A percentile compares a stretch with the other conserved stretches of the same genome.
These are phyloP conservation scores for Acleris holmiana DNA, from an alignment of 2,888 invertebrate genomes.

Conservation along the genomic window DNA sequence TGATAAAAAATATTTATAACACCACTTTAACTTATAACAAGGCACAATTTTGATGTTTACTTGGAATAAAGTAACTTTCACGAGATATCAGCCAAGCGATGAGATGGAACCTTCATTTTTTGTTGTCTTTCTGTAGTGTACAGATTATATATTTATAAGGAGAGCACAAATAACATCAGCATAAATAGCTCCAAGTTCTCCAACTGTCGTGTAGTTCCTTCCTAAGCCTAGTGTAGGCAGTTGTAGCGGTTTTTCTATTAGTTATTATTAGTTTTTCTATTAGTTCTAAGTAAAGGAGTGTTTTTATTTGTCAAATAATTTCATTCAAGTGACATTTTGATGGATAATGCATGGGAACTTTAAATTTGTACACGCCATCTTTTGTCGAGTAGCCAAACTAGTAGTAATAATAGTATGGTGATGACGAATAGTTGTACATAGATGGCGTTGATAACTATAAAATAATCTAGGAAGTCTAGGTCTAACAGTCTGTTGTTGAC, in stretches of 20 bases:
- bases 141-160: too few species aligned
- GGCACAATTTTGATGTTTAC: neutral
- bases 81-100: neutral
- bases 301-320: neutral
- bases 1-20: constrained; percentile 2
- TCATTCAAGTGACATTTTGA: neutral
- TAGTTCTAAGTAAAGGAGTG: neutral
- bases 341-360: constrained; percentile 15
- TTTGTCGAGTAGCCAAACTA: constrained; percentile 7
- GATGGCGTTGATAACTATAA: constrained; percentile 4
- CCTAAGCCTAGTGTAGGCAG: too few species aligned
- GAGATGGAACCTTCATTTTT: neutral
- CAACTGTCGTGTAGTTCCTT: too few species aligned
- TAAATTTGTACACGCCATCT: constrained; percentile 15
- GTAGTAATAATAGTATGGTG: neutral
- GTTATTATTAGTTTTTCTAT: neutral
- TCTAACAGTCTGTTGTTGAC: too few species aligned
- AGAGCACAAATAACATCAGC: too few species aligned
- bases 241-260: constrained; percentile 1
- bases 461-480: too few species aligned
- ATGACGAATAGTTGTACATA: neutral
- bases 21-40: constrained; percentile 23
- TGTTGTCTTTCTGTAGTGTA: constrained; percentile 5
- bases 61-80: constrained; percentile 21
- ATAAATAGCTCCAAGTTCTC: too few species aligned